Percentiles rank a stretch among this genome's conserved stretches.
Evolutionary conservation across 1,140 invertebrate species (phyloP).

Genomic region (Drosophila nigromelanica): DNA sequence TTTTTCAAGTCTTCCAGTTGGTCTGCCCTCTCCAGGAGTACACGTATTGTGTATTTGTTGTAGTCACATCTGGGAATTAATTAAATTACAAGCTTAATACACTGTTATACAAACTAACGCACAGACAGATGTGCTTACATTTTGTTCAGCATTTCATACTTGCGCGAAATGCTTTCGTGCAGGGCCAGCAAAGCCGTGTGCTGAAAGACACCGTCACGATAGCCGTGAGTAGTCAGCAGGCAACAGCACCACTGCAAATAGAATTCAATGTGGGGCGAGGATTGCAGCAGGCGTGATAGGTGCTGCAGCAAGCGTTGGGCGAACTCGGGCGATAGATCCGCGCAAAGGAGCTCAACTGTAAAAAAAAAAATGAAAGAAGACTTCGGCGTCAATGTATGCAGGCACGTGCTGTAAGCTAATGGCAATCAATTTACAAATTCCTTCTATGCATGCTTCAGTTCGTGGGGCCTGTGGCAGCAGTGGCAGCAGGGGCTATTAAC

Average conservation of each 20-base stretch:
- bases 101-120: background rate
- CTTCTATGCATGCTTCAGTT: slow-evolving; percentile 4
- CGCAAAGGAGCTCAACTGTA: slow-evolving; percentile 91
- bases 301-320: slow-evolving; percentile 89
- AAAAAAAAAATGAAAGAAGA: slow-evolving; percentile 79
- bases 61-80: slow-evolving; percentile 89
- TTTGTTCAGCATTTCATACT: slow-evolving; percentile 92
- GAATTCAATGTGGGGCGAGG: slow-evolving; percentile 93
- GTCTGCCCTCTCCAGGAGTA: slow-evolving; percentile 86
- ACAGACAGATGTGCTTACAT: slow-evolving; percentile 87
- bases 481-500: slow-evolving; percentile 62
- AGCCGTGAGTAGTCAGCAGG: slow-evolving; percentile 87
- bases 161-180: slow-evolving; percentile 92
- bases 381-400: too few species aligned
- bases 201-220: slow-evolving; percentile 84
- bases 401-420: slow-evolving; percentile 56
- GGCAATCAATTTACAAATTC: slow-evolving; percentile 36
- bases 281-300: slow-evolving; percentile 89
- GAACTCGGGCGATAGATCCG: slow-evolving; percentile 89
- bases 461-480: too few species aligned
- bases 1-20: slow-evolving; percentile 70
- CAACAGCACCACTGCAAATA: slow-evolving; percentile 92
- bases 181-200: slow-evolving; percentile 89
- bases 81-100: background rate
- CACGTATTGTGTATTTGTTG: slow-evolving; percentile 90